These are phyloP conservation scores for Pogona vitticeps DNA, from an alignment of 2,113 vertebrate species.

Conservation along the genomic window DNA sequence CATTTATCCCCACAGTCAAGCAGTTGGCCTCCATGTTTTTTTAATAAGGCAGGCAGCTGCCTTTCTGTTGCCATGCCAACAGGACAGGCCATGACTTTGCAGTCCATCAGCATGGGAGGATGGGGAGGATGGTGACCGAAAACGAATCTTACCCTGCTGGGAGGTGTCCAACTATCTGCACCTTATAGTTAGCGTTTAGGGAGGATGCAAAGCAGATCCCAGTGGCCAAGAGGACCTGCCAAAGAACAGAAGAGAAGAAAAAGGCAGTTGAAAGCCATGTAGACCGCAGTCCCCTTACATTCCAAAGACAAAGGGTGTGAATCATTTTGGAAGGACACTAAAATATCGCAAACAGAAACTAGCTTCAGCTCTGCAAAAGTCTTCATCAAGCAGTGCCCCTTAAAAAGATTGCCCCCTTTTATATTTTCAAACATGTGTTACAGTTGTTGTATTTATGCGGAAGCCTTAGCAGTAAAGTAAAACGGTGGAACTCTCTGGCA, in stretches of 20 bases:
- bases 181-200: slow-evolving; percentile 82
- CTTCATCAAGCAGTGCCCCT: too few species aligned
- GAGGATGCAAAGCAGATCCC: slow-evolving; percentile 84
- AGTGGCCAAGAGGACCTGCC: slow-evolving; percentile 87
- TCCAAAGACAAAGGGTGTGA: too few species aligned
- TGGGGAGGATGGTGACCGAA: too few species aligned
- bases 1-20: background rate
- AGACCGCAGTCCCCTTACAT: too few species aligned
- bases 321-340: too few species aligned
- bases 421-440: background rate
- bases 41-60: background rate
- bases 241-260: background rate
- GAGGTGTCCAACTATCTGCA: slow-evolving; percentile 89
- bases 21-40: background rate
- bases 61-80: background rate
- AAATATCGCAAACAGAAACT: too few species aligned
- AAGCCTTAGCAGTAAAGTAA: background rate
- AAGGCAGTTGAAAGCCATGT: background rate
- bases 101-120: too few species aligned
- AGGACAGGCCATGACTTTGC: background rate
- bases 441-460: background rate
- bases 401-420: too few species aligned
- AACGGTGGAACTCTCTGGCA: too few species aligned
- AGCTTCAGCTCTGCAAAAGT: too few species aligned
- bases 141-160: slow-evolving; percentile 81